Evolutionary conservation across 2,797 vertebrate genomes (phyloP).

Genomic region (Menidia menidia): DNA sequence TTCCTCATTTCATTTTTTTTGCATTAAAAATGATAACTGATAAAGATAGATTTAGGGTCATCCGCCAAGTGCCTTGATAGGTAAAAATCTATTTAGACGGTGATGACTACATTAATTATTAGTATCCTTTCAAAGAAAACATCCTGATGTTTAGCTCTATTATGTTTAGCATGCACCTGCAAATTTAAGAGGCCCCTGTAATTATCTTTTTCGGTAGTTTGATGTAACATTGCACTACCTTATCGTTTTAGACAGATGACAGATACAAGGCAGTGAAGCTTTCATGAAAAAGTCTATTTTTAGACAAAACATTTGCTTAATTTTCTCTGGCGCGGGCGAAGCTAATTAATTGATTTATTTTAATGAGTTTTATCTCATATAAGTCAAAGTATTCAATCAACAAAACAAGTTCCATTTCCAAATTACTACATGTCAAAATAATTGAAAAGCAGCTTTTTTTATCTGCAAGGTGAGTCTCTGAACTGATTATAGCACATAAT

Average conservation of each 20-base stretch:
- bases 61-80: not conserved
- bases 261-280: not conserved
- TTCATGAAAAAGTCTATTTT: not conserved
- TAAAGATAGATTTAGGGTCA: not conserved
- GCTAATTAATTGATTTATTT: not conserved
- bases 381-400: not conserved
- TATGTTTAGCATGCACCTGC: not conserved
- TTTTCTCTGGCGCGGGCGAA: not conserved
- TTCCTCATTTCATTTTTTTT: not conserved
- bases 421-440: not conserved
- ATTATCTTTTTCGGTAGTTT: not conserved
- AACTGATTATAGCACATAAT: not conserved
- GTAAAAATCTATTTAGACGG: slow-evolving; percentile 13
- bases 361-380: not conserved
- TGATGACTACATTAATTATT: not conserved
- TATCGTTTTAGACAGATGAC: not conserved
- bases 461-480: not conserved
- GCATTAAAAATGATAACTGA: not conserved
- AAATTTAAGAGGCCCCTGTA: not conserved
- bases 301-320: not conserved
- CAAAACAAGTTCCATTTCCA: not conserved
- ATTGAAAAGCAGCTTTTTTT: not conserved
- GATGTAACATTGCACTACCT: not conserved
- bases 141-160: slow-evolving; percentile 6
- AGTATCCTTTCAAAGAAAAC: not conserved